Evolutionary conservation across 1,140 invertebrate genomes (phyloP).

Genomic region (Trinorchestia longiramus): DNA sequence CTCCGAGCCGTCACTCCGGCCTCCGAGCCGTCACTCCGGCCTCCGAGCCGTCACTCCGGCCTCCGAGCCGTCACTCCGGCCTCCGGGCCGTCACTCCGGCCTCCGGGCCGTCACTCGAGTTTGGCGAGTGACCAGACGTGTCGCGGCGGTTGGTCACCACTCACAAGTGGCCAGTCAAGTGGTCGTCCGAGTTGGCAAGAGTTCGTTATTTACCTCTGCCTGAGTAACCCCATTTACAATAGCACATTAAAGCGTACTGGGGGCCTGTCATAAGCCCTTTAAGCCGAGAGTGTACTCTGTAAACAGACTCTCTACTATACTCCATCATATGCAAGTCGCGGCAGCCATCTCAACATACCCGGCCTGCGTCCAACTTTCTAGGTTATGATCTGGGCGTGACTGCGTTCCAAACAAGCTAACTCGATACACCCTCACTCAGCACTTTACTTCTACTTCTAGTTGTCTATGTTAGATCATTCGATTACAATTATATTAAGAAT

Average conservation of each 20-base stretch:
- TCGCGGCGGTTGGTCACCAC: background rate
- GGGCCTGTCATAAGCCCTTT: conserved; percentile 46
- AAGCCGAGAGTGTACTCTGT: conserved; percentile 33
- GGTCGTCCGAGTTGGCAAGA: conserved; percentile 21
- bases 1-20: no score
- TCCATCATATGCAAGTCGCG: background rate
- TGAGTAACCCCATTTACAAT: conserved; percentile 54
- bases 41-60: no score
- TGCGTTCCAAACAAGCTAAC: background rate
- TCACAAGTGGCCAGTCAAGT: conserved; percentile 19
- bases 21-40: no score
- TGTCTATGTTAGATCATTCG: background rate
- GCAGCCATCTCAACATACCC: background rate
- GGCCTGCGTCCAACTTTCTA: conserved; percentile 3
- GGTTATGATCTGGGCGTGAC: background rate
- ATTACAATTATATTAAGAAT: background rate
- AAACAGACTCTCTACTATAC: conserved; percentile 41
- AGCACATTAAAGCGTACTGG: conserved; percentile 41
- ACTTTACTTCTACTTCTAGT: background rate
- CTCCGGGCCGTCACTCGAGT: no score
- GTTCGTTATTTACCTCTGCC: conserved; percentile 22
- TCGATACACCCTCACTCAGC: background rate
- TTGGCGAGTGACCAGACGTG: background rate
- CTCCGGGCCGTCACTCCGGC: no score
- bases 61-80: no score